Evolutionary conservation across 2,888 invertebrate genomes (phyloP), one percentile per base, ranked within the genome.

Genomic region (Lymantria monacha): DNA sequence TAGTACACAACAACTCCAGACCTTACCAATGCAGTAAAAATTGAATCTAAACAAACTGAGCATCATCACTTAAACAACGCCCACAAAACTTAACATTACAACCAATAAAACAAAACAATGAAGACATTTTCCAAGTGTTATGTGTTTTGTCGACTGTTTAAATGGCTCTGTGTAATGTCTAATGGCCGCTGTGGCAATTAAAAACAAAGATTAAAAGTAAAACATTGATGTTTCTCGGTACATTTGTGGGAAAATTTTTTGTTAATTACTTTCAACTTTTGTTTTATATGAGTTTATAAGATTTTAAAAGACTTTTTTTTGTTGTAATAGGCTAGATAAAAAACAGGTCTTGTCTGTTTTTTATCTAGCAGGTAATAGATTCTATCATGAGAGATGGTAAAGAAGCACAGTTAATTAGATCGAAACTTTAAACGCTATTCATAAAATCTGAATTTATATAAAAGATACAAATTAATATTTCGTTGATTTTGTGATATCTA

Each of bases 201-300:
- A 57, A 60, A 52, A 55, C 55, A 51, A 49, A 61, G 63, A 73
- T 72, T 69, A 72, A 71, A 69, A 66, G 57, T 69, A 61, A 73
- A 70, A 71, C 63, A 64, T 52, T 59, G 55, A 53, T 65, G 54
- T 57, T 68, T 61, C 70, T 55, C 51, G 55, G 67, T 74, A 74
- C 66, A 57, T 67, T 61, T 66, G 74, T 76, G 75, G 71, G 74
- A 75, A 74, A 59, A 51, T 63, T 0, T 66, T n/a, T 57, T 64
- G 67, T 69, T 74, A 73, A 74, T 75, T 72, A 69, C 68, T 57
- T 51, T 31, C 43, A 46, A 37, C 36, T 47, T 51, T 40, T 52
- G 58, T 61, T 61, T 55, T 61, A 55, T 61, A 63, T 61, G 48
- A 43, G 48, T 58, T 64, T 61, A 66, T 63, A 63, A 50, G 65